These are phyloP conservation scores for Ciconia maguari DNA, from an alignment of 2,113 vertebrate species.

Conservation along the genomic window DNA sequence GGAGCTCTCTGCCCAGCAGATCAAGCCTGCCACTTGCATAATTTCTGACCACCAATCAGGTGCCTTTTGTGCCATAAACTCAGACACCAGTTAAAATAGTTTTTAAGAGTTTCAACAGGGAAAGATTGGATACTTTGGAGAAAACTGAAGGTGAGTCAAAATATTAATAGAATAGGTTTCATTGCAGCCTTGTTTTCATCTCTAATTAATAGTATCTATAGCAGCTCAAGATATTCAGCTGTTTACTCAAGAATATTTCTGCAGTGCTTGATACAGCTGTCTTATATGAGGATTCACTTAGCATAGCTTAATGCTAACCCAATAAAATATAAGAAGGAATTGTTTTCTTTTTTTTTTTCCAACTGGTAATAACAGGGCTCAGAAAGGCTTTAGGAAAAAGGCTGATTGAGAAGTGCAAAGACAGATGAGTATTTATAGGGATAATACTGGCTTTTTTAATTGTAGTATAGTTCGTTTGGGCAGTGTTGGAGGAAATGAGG, in stretches of 20 bases:
- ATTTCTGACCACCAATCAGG: neutral
- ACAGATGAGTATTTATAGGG: neutral
- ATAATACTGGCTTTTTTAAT: neutral
- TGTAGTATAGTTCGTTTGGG: neutral
- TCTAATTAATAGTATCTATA: slow-evolving; percentile 64
- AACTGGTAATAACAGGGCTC: neutral
- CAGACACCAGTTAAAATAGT: neutral
- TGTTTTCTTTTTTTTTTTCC: neutral
- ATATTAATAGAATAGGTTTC: slow-evolving; percentile 52
- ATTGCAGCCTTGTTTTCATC: slow-evolving; percentile 35
- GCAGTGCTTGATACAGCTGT: slow-evolving; percentile 8
- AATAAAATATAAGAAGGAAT: neutral
- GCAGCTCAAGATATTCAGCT: neutral
- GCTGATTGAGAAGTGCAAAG: neutral
- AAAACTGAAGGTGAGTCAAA: slow-evolving; percentile 44
- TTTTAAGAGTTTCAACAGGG: neutral
- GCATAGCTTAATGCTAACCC: neutral
- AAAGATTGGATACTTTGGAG: neutral
- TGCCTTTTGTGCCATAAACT: neutral
- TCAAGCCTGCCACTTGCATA: neutral
- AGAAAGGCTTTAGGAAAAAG: neutral
- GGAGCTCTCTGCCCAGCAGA: neutral
- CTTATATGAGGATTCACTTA: slow-evolving; percentile 6
- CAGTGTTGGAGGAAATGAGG: neutral
- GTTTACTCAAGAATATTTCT: slow-evolving; percentile 46